phyloP scores from a whole-genome alignment of 1,140 invertebrate genomes.

The Linepithema humile region DNA sequence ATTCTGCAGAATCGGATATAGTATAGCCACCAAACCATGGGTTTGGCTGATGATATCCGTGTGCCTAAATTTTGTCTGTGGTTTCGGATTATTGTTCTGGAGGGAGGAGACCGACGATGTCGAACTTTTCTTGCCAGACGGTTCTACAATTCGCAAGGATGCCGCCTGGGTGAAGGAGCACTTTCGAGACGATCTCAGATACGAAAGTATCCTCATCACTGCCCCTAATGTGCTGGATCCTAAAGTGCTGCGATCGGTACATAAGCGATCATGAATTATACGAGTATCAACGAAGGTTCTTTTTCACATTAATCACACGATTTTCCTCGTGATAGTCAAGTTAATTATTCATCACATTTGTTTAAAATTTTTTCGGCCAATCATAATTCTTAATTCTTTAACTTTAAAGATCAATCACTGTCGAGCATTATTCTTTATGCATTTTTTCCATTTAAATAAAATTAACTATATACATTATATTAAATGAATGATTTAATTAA shows the following conservation, averaged over 20 bases:
- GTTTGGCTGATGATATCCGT: conserved; percentile 76
- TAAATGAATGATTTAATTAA: too few species aligned
- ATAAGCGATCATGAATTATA: conserved; percentile 68
- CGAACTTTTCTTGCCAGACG: conserved; percentile 73
- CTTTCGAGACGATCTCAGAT: conserved; percentile 81
- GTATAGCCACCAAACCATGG: conserved; percentile 79
- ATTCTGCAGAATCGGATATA: conserved; percentile 76
- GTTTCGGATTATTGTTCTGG: conserved; percentile 76
- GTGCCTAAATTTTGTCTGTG: conserved; percentile 73
- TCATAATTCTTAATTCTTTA: background rate
- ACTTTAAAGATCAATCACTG: background rate
- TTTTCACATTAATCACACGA: conserved; percentile 64
- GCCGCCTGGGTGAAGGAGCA: conserved; percentile 80
- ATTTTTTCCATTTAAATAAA: background rate
- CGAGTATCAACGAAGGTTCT: conserved; percentile 67
- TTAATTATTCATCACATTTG: background rate
- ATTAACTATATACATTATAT: too few species aligned
- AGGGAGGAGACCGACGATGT: conserved; percentile 77
- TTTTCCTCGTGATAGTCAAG: conserved; percentile 45
- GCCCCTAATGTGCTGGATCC: conserved; percentile 83
- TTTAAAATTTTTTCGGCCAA: background rate
- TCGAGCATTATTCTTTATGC: background rate
- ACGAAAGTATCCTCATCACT: conserved; percentile 82
- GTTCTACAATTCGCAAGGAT: conserved; percentile 76
- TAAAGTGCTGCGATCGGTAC: conserved; percentile 81